A percentile compares a stretch with the other conserved stretches of the same genome.
Conservation (phyloP, 1,140 invertebrate genomes). For the Drosophila sulfurigaster region DNA sequence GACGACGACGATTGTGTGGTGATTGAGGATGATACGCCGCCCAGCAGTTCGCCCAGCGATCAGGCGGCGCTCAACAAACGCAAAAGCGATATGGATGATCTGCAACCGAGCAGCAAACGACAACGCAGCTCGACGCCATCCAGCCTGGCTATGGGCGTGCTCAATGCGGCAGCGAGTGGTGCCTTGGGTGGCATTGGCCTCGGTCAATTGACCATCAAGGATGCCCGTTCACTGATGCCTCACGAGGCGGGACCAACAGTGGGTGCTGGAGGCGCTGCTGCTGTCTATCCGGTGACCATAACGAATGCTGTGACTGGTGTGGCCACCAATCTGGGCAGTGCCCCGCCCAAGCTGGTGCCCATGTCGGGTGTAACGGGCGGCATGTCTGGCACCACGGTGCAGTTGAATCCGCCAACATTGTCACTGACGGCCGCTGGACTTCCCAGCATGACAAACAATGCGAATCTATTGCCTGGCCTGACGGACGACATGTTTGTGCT, state of each 20-base stretch:
- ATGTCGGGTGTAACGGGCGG: slow-evolving; percentile 49
- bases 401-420: slow-evolving; percentile 76
- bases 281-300: slow-evolving; percentile 77
- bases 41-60: slow-evolving; percentile 67
- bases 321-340: slow-evolving; percentile 61
- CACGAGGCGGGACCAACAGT: slow-evolving; percentile 54
- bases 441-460: slow-evolving; percentile 80
- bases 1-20: slow-evolving; percentile 88
- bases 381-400: slow-evolving; percentile 47
- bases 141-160: slow-evolving; percentile 36
- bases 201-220: slow-evolving; percentile 80
- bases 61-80: slow-evolving; percentile 60
- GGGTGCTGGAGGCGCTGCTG: slow-evolving; percentile 15
- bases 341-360: slow-evolving; percentile 80
- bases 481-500: slow-evolving; percentile 96
- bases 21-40: slow-evolving; percentile 87
- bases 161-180: background rate
- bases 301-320: slow-evolving; percentile 79
- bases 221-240: slow-evolving; percentile 79
- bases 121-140: slow-evolving; percentile 67
- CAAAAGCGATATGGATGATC: slow-evolving; percentile 71
- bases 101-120: slow-evolving; percentile 71
- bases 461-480: slow-evolving; percentile 90
- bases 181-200: slow-evolving; percentile 39
- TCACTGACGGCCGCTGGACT: slow-evolving; percentile 58